Base-by-base conservation (phyloP, 35 echinoderm and acorn worm genomes). In the Lytechinus variegatus region DNA sequence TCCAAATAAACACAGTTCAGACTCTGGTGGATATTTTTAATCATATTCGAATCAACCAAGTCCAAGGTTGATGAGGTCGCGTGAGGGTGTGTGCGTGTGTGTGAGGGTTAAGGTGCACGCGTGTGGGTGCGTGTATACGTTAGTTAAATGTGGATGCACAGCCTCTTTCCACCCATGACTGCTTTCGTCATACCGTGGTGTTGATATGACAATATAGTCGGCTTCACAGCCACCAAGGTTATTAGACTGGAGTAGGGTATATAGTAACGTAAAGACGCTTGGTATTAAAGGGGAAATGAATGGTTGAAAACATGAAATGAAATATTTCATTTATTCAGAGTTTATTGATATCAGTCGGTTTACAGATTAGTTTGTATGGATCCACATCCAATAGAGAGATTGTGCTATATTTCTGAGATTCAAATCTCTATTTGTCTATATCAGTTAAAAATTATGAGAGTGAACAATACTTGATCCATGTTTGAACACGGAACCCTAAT, bases 21-120 rank as follows among this genome's bases (percentile, higher is more conserved):
- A 24, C 66, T n/a, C n/a, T 58, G 14, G 66, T 6, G 66, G 19
- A 16, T 24, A 79, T 79, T 79, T 44, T 79, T 79, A 79, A 79
- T 79, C 66, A 79, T 79, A 79, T 79, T 79, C 66, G 66, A 79
- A 79, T 79, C 66, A 79, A 79, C 66, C 66, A 27, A 79, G 66
- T n/a, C 66, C 66, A 79, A 79, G 66, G 66, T 79, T 79, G 66
- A 6, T 71, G 61, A 71, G 61, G 66, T 16, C 19, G 66, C 19
- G 66, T 58, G 66, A 24, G 66, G 13, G 56, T 58, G 56, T n/a
- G 66, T 79, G 14, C n/a, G 19, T 16, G 14, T 79, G 14, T 7
- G 66, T 79, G 66, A 24, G 56, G 9, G 56, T 58, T 6, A 24
- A 9, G 66, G 14, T 79, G 66, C 33, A 44, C 33, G 2, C 1